Evolutionary conservation across 1,140 invertebrate genomes (phyloP).

Genomic region (Drosophila subobscura): DNA sequence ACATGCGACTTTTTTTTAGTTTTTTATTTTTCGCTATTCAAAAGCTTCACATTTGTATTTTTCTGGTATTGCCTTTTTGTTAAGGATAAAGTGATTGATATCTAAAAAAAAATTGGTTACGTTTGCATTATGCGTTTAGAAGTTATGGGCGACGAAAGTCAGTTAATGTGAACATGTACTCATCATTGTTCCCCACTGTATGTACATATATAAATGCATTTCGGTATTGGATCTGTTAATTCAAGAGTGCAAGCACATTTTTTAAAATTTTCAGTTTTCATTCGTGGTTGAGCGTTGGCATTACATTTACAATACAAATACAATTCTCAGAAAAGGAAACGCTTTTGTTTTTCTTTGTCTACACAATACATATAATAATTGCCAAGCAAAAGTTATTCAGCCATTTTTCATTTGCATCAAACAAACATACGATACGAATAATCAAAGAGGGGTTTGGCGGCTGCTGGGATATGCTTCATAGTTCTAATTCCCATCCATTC

Average conservation of each 20-base stretch:
- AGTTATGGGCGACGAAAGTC: too few relatives aligned
- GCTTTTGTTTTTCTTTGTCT: conserved; percentile 17
- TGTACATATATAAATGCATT: conserved; percentile 29
- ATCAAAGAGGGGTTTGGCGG: conserved; percentile 11
- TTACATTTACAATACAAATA: conserved; percentile 2
- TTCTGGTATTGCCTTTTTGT: too few relatives aligned
- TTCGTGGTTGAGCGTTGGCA: conserved; percentile 32
- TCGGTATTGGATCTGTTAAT: conserved; percentile 51
- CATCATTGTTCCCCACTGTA: not conserved
- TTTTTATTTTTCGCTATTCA: too few relatives aligned
- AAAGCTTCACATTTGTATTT: too few relatives aligned
- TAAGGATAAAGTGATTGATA: too few relatives aligned
- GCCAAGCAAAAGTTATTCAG: conserved; percentile 52
- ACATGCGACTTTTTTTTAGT: too few relatives aligned
- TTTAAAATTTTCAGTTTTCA: conserved; percentile 23
- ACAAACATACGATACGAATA: conserved; percentile 1
- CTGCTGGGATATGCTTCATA: conserved; percentile 70
- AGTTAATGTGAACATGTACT: too few relatives aligned
- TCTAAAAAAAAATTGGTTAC: too few relatives aligned
- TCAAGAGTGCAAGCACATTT: conserved; percentile 21
- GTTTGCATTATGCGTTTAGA: too few relatives aligned
- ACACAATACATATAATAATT: conserved; percentile 37
- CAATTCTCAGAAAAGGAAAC: conserved; percentile 20
- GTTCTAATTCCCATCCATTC: conserved; percentile 20
- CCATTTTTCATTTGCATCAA: conserved; percentile 15